Base-by-base conservation (phyloP, 2,113 vertebrate genomes). In the Laterallus jamaicensis region DNA sequence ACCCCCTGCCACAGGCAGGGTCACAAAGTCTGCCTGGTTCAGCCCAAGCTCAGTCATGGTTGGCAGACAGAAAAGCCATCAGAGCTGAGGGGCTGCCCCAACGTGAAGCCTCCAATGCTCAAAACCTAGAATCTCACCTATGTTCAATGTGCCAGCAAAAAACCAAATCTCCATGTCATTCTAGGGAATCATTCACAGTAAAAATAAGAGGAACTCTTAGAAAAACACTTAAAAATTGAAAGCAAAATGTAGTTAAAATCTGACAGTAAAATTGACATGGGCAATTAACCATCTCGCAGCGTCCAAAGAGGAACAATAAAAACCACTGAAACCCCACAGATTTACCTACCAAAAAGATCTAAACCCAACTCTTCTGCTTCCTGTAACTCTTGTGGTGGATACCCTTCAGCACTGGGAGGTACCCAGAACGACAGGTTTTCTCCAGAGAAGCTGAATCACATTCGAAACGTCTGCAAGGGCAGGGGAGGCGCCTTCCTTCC, bases 161-260 rank as follows among this genome's bases (percentile, higher is more conserved):
- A 16, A 42, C 35, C 35, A 44, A 17, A 60, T 8, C 59, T 91
- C 83, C 29, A 10, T 3, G 28, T 76, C 79, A 89, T 52, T 52
- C 74, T 80, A 79, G 86, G 82, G n/a, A 81, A 76, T 60, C 62
- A 55, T 95, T 96, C 93, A 96, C 95, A 97, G 93, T 89, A 90
- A 86, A 96, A 96, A 31, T 54, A 91, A 95, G 60, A 91, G 64
- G 35, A 89, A 40, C 81, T 76, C 86, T 97, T 90, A 82, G 58
- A 95, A 96, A 96, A 96, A 78, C 82, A 88, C 59, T 91, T 91
- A 15, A 58, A 93, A 93, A 95, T 94, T 39, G 68, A 96, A 96
- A 93, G 82, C 28, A 91, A 93, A 93, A 47, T 49, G 82, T 87
- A 80, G 55, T 86, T 94, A 93, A 96, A 96, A 91, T 66, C 60